Evolutionary conservation across 2,113 vertebrate genomes (phyloP), one percentile per base, ranked within the genome.

Genomic region (Aplodontia rufa): DNA sequence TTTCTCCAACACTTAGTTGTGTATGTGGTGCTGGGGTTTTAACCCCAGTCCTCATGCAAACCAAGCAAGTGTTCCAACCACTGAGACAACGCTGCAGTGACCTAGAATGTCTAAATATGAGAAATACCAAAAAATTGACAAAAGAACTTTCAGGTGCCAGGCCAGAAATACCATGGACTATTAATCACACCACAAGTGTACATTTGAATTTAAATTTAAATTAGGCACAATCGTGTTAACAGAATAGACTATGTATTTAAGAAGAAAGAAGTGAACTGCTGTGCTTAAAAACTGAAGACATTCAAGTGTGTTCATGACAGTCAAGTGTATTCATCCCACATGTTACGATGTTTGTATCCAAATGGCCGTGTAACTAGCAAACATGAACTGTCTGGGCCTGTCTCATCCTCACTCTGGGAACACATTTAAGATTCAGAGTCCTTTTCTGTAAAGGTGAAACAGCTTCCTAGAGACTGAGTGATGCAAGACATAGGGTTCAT

Each of bases 231-330:
- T n/a, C 86, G 2, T 95, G 8, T 83, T n/a, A 78, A 62, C 42
- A 58, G 26, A 81, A 88, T 17, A 85, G 49, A 86, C 78, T 87
- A 84, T 71, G 83, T 94, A 4, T 55, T 91, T 37, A 91, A 86
- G 8, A 93, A 60, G 45, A 82, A 32, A 55, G 8, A 75, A 93
- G 82, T 75, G 10, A 91, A 83, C 40, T 89, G 7, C 17, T 87
- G 42, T 78, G n/a, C 7, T 62, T 91, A 91, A 86, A 79, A 93
- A 75, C 30, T 40, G 19, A 45, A 87, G 6, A 37, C 85, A 76
- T 83, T n/a, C n/a, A n/a, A n/a, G n/a, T n/a, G n/a, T n/a, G n/a
- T n/a, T n/a, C n/a, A 83, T 30, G 7, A 76, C 66, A 64, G 26
- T 40, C 32, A 68, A 37, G 13, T 66, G 37, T 49, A 90, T 47